Conservation (phyloP, 2,797 vertebrate genomes). For the Phylloscopus collybita region DNA sequence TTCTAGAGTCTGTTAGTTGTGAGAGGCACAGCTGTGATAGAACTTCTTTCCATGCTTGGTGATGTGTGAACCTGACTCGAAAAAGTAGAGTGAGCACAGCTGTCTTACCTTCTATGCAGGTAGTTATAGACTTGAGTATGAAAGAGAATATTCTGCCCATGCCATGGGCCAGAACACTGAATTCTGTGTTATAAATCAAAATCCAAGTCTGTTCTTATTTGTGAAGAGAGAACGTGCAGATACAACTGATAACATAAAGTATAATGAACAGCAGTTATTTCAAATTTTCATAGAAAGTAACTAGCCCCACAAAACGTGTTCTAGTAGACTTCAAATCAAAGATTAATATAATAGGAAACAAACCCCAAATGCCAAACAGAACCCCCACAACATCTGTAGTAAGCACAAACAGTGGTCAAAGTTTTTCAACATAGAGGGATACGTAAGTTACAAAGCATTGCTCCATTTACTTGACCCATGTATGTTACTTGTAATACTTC, state of each 20-base stretch:
- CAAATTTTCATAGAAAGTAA: not conserved
- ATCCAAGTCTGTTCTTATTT: not conserved
- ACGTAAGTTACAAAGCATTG: not conserved
- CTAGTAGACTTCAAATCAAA: not conserved
- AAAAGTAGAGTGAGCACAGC: not conserved
- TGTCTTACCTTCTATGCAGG: not conserved
- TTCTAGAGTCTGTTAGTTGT: not conserved
- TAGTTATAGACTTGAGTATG: not conserved
- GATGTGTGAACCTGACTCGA: not conserved
- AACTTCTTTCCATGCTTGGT: not conserved
- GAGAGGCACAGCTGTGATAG: not conserved
- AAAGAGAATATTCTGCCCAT: not conserved
- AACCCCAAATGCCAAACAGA: rapidly evolving
- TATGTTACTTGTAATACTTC: not conserved
- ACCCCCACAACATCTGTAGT: not conserved
- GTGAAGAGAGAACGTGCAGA: not conserved
- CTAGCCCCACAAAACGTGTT: not conserved
- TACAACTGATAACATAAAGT: not conserved
- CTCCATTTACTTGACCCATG: not conserved
- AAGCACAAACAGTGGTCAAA: not conserved
- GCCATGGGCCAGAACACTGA: not conserved
- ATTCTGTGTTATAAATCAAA: not conserved
- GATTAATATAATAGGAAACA: not conserved
- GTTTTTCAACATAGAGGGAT: not conserved
- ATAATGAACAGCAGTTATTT: not conserved